Percentiles rank a stretch among this genome's conserved stretches.
phyloP scores from a whole-genome alignment of 2,888 invertebrate species.

The Listrodromus nycthemerus region DNA sequence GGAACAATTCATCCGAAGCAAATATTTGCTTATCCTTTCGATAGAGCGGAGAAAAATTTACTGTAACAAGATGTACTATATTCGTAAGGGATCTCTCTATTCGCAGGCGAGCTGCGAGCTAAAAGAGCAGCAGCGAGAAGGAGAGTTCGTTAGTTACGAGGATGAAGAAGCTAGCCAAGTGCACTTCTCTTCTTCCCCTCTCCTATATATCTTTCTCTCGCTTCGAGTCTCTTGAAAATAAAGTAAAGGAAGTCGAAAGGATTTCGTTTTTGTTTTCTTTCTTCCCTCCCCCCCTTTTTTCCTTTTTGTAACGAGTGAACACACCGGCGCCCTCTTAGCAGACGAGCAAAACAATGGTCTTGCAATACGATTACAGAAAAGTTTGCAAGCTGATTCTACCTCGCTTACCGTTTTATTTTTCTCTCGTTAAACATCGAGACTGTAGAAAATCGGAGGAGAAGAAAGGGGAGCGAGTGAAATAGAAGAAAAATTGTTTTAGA shows the following conservation, averaged over 20 bases:
- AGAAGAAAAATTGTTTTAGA: slow-evolving; percentile 5
- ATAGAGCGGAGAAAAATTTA: background rate
- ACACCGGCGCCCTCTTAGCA: slow-evolving; percentile 46
- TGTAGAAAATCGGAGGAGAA: slow-evolving; percentile 32
- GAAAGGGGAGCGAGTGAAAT: background rate
- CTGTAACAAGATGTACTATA: background rate
- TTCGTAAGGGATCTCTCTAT: slow-evolving; percentile 4
- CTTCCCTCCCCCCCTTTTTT: background rate
- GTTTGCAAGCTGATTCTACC: slow-evolving; percentile 57
- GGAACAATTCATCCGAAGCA: slow-evolving; percentile 6
- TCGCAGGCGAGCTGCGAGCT: slow-evolving; percentile 5
- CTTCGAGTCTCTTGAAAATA: slow-evolving; percentile 30
- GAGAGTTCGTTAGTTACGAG: slow-evolving; percentile 56
- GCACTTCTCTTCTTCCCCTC: slow-evolving; percentile 21
- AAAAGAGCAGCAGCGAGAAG: slow-evolving; percentile 13
- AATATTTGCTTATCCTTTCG: background rate
- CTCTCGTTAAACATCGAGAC: slow-evolving; percentile 54
- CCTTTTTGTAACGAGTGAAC: slow-evolving; percentile 37
- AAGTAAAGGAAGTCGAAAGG: slow-evolving; percentile 9
- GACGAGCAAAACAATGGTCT: slow-evolving; percentile 60
- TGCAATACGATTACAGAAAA: slow-evolving; percentile 64
- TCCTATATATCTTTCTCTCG: slow-evolving; percentile 21
- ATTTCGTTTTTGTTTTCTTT: background rate
- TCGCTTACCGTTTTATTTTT: slow-evolving; percentile 33
- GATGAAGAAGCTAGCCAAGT: slow-evolving; percentile 45